Conservation (phyloP, 2,797 vertebrate species). For the Uromys caudimaculatus region DNA sequence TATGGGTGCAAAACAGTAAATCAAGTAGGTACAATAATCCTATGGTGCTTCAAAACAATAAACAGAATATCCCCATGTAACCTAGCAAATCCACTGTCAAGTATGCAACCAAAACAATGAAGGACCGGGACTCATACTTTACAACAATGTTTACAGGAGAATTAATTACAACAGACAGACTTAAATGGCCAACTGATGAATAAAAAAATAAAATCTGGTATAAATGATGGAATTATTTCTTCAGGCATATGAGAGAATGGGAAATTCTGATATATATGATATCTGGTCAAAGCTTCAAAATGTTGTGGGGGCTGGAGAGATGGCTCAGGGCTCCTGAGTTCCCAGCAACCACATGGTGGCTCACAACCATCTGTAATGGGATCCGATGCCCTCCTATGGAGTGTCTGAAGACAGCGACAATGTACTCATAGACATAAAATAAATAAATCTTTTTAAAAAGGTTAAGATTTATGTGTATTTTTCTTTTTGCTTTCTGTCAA, state of each 20-base stretch:
- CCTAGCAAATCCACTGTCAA: background rate
- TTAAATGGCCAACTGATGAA: background rate
- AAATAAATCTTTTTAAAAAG: background rate
- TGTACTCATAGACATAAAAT: no score
- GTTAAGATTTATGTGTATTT: background rate
- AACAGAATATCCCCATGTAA: background rate
- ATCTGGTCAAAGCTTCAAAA: background rate
- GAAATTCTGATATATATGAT: conserved; percentile 4
- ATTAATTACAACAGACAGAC: background rate
- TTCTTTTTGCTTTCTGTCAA: background rate
- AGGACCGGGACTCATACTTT: background rate
- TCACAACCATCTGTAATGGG: no score
- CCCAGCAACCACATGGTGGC: no score
- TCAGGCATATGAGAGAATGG: background rate
- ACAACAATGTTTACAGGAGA: background rate
- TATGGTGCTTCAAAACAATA: conserved; percentile 25
- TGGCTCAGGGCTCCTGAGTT: no score
- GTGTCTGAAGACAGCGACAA: no score
- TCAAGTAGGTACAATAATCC: background rate
- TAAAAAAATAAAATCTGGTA: conserved; percentile 40
- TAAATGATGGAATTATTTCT: background rate
- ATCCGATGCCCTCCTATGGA: no score
- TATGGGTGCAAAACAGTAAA: background rate
- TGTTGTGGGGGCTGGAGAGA: background rate
- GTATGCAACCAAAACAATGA: background rate